Percentiles rank a stretch among this genome's conserved stretches.
These are phyloP conservation scores for Sanderia malayensis DNA, from an alignment of 30 jellyfish, hydroid and myxozoan genomes.

Conservation along the genomic window DNA sequence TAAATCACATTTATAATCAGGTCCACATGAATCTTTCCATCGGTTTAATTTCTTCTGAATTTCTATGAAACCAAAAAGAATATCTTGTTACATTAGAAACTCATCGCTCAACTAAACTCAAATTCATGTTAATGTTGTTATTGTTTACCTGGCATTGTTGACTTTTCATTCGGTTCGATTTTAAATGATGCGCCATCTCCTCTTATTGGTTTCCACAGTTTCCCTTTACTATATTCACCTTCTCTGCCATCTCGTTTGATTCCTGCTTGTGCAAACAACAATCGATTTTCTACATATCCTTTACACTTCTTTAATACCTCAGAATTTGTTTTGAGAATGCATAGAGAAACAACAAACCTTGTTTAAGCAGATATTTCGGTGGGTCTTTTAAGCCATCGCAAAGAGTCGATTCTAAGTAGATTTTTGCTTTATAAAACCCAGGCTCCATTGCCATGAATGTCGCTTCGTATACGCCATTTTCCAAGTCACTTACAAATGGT, in stretches of 20 bases:
- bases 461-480: constrained; percentile 90
- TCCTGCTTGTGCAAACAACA: too few relatives aligned
- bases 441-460: constrained; percentile 82
- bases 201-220: constrained; percentile 94
- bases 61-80: constrained; percentile 46
- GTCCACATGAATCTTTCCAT: constrained; percentile 90
- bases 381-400: constrained; percentile 94
- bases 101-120: too few relatives aligned
- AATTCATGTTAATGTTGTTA: too few relatives aligned
- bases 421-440: constrained; percentile 85
- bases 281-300: too few relatives aligned
- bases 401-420: constrained; percentile 81
- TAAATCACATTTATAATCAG: constrained; percentile 85
- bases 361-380: constrained; percentile 68
- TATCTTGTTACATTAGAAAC: too few relatives aligned
- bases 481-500: constrained; percentile 82
- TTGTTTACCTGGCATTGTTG: constrained; percentile 52
- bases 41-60: constrained; percentile 66
- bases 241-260: constrained; percentile 63
- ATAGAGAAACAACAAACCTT: constrained; percentile 70
- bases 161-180: constrained; percentile 64
- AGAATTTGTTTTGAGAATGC: too few relatives aligned
- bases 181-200: constrained; percentile 96
- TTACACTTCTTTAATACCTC: too few relatives aligned
- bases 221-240: constrained; percentile 23